Conservation (phyloP, 2,113 vertebrate species). For the Geothlypis trichas region DNA sequence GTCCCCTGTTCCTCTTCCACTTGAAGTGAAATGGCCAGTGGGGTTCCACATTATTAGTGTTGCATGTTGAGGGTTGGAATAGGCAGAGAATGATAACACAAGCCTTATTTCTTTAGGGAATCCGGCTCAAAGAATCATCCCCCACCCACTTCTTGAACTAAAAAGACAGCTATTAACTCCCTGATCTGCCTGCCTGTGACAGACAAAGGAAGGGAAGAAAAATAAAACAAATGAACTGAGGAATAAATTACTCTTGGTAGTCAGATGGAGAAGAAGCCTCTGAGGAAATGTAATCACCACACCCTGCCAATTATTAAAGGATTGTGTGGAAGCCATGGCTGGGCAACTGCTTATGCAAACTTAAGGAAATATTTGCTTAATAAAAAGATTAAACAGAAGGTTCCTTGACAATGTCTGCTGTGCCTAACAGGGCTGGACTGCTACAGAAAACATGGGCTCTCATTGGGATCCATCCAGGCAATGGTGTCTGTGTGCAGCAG, state of each 20-base stretch:
- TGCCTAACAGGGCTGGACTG: background rate
- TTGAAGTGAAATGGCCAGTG: background rate
- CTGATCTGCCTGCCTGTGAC: background rate
- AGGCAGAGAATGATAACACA: background rate
- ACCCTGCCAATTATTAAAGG: slow-evolving; percentile 33
- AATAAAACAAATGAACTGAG: background rate
- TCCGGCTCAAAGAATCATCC: background rate
- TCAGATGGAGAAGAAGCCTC: background rate
- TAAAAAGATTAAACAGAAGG: slow-evolving; percentile 12
- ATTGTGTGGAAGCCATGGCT: background rate
- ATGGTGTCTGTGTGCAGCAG: background rate
- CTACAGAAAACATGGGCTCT: background rate
- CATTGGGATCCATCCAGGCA: background rate
- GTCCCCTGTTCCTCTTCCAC: background rate
- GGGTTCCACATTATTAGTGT: background rate
- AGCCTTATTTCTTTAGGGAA: background rate
- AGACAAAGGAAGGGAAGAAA: background rate
- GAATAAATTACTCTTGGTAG: slow-evolving; percentile 23
- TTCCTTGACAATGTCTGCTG: background rate
- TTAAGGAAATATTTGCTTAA: slow-evolving; percentile 23
- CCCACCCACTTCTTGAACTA: background rate
- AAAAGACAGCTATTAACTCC: background rate
- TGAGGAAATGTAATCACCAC: slow-evolving; percentile 35
- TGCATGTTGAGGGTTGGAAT: background rate
- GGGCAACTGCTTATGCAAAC: background rate